Evolutionary conservation across 1,140 invertebrate genomes (phyloP).

Genomic region (Trissolcus basalis): DNA sequence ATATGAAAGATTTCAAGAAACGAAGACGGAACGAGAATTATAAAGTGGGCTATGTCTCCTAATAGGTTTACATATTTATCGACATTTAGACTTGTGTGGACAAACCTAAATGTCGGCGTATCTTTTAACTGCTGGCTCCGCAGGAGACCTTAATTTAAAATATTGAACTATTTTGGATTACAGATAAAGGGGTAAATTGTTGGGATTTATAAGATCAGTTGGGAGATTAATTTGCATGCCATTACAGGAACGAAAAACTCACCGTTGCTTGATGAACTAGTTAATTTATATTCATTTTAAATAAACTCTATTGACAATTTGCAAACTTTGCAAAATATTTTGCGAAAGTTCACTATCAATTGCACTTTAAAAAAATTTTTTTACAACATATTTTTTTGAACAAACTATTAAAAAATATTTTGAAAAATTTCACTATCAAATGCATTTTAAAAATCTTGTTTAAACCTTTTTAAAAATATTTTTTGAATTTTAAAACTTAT

Average conservation of each 20-base stretch:
- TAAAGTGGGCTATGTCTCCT: conserved; percentile 64
- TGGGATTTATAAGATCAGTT: conserved; percentile 60
- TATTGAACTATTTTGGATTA: conserved; percentile 66
- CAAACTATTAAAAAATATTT: no score
- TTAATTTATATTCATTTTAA: no score
- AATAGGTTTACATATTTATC: conserved; percentile 58
- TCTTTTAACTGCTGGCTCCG: conserved; percentile 58
- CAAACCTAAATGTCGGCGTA: conserved; percentile 59
- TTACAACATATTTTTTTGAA: no score
- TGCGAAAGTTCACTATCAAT: no score
- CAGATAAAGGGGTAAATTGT: conserved; percentile 45
- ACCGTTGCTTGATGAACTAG: no score
- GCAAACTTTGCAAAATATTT: no score
- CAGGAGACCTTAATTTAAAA: conserved; percentile 61
- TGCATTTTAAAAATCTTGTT: no score
- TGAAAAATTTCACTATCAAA: no score
- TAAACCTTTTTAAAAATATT: no score
- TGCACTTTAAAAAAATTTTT: no score
- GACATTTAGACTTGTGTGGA: conserved; percentile 50
- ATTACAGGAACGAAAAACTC: not conserved
- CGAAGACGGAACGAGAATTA: conserved; percentile 65
- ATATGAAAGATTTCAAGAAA: conserved; percentile 47
- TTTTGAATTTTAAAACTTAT: no score
- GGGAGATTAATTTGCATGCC: conserved; percentile 21
- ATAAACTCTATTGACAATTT: no score